These are phyloP conservation scores for Stegastes partitus DNA, from an alignment of 2,113 vertebrate genomes.

Conservation along the genomic window DNA sequence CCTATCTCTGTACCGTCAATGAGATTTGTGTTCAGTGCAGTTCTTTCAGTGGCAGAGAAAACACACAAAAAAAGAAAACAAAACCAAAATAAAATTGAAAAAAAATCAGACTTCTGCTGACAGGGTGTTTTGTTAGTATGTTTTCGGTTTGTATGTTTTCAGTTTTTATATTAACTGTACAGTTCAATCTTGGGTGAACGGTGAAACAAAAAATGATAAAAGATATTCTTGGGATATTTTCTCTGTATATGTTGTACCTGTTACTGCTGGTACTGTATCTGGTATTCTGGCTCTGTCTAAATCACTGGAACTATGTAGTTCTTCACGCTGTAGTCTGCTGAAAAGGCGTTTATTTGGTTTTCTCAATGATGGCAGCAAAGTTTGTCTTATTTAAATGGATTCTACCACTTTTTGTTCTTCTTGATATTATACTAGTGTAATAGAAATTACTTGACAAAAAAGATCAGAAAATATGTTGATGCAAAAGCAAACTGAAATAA, in stretches of 20 bases:
- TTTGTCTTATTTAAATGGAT: slow-evolving; percentile 86
- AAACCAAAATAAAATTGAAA: slow-evolving; percentile 34
- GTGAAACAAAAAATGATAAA: slow-evolving; percentile 65
- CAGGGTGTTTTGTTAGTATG: slow-evolving; percentile 87
- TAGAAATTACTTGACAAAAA: slow-evolving; percentile 83
- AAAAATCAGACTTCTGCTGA: slow-evolving; percentile 74
- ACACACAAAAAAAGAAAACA: slow-evolving; percentile 56
- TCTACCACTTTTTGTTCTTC: slow-evolving; percentile 86
- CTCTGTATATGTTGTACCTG: slow-evolving; percentile 87
- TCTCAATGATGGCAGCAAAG: slow-evolving; percentile 81
- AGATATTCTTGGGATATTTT: slow-evolving; percentile 75
- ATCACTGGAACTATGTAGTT: slow-evolving; percentile 82
- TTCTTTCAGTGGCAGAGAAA: slow-evolving; percentile 79
- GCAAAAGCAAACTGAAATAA: slow-evolving; percentile 87
- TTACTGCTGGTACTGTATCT: slow-evolving; percentile 86
- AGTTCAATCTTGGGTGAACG: slow-evolving; percentile 78
- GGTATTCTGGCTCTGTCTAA: slow-evolving; percentile 83
- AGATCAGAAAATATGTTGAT: slow-evolving; percentile 85
- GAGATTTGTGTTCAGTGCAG: slow-evolving; percentile 79
- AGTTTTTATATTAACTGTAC: slow-evolving; percentile 87
- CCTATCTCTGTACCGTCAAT: slow-evolving; percentile 70
- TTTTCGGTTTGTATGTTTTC: slow-evolving; percentile 85
- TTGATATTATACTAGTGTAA: slow-evolving; percentile 87
- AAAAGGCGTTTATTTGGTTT: slow-evolving; percentile 73
- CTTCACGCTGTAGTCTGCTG: slow-evolving; percentile 79